Evolutionary conservation across 64 coral and sea anemone genomes (phyloP).

Genomic region (Dendronephthya gigantea): DNA sequence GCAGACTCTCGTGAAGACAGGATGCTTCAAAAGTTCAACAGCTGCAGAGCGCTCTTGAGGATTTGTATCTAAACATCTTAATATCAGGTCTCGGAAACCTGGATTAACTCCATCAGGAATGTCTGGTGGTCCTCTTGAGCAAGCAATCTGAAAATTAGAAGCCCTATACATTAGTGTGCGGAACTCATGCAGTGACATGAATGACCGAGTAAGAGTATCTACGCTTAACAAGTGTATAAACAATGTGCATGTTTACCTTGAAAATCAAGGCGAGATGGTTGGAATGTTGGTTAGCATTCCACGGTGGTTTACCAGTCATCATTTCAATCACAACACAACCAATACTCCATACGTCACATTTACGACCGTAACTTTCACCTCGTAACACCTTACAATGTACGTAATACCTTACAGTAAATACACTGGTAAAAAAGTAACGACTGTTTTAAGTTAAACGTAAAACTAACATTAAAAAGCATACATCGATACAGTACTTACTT

Average conservation of each 20-base stretch:
- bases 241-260: too few species aligned
- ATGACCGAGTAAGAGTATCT: too few species aligned
- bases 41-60: constrained; percentile 60
- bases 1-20: constrained; percentile 64
- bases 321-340: constrained; percentile 92
- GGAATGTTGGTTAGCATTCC: constrained; percentile 92
- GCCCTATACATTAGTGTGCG: background rate
- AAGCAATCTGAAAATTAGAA: constrained; percentile 49
- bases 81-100: constrained; percentile 62
- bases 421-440: background rate
- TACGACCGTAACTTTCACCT: constrained; percentile 89
- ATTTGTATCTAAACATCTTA: constrained; percentile 75
- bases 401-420: background rate
- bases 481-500: constrained; percentile 22
- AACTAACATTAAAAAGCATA: background rate
- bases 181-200: background rate
- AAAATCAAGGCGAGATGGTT: constrained; percentile 95
- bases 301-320: constrained; percentile 78
- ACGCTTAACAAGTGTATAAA: too few species aligned
- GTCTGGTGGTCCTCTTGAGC: constrained; percentile 61
- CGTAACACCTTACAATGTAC: constrained; percentile 47
- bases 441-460: too few species aligned
- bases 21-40: constrained; percentile 63
- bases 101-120: constrained; percentile 76
- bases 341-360: constrained; percentile 96